phyloP scores from a whole-genome alignment of 2,888 invertebrate species.

The Sarcophaga variegata region DNA sequence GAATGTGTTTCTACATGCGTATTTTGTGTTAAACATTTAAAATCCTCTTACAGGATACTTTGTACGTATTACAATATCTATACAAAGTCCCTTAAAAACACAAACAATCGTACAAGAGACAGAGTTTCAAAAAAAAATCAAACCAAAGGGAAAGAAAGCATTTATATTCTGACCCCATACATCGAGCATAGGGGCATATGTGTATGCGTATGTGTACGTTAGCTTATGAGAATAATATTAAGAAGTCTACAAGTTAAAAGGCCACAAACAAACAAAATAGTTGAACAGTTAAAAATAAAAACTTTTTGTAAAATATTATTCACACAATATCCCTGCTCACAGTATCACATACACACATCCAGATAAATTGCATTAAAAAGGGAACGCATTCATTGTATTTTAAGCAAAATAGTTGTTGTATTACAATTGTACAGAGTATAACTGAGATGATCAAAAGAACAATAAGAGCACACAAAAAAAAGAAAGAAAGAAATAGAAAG shows the following conservation, averaged over 20 bases:
- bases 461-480: neutral
- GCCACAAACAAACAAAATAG: conserved; percentile 38
- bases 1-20: conserved; percentile 23
- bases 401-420: neutral
- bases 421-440: neutral
- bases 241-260: conserved; percentile 61
- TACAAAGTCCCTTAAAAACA: neutral
- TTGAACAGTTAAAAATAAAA: conserved; percentile 51
- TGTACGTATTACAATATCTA: conserved; percentile 18
- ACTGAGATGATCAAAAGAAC: neutral
- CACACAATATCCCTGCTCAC: neutral
- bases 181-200: neutral
- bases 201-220: neutral
- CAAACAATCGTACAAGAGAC: neutral
- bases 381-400: neutral
- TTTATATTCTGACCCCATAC: conserved; percentile 39
- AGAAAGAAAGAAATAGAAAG: neutral
- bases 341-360: conserved; percentile 21
- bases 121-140: too few species aligned
- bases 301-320: conserved; percentile 49
- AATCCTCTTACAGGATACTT: conserved; percentile 60
- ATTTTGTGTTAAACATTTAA: conserved; percentile 54
- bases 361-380: neutral
- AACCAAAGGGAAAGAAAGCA: neutral
- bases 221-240: neutral